Percentiles rank a stretch among this genome's conserved stretches.
Conservation (phyloP, 2,113 vertebrate species). For the Myotis yumanensis region DNA sequence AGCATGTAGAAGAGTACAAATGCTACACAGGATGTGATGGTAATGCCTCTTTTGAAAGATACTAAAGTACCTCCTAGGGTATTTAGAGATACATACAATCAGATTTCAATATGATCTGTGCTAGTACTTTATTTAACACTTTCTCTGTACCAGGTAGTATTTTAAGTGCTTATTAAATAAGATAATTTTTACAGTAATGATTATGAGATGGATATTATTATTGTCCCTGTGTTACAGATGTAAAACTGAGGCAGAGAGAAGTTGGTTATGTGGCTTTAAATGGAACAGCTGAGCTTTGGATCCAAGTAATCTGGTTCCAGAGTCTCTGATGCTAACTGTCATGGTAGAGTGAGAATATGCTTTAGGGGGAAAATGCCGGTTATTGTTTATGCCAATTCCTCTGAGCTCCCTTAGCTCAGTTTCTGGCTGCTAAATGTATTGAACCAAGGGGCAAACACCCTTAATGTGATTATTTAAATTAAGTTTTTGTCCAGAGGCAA, state of each 20-base stretch:
- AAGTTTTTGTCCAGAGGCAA: neutral
- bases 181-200: neutral
- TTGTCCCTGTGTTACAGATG: neutral
- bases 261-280: neutral
- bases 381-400: neutral
- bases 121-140: neutral
- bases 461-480: neutral
- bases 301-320: neutral
- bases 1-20: neutral
- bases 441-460: conserved; percentile 1
- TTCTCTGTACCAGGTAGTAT: neutral
- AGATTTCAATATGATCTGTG: neutral
- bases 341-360: neutral
- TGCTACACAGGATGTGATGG: neutral
- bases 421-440: neutral
- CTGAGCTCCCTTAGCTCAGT: neutral
- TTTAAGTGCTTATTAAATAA: conserved; percentile 27
- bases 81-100: neutral
- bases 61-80: neutral
- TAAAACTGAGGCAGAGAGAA: neutral
- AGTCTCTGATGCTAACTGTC: neutral
- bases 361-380: neutral
- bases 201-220: neutral
- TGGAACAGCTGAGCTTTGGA: neutral
- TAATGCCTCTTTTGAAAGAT: neutral